These are phyloP conservation scores for Lycaena phlaeas DNA, from an alignment of 2,888 invertebrate genomes.

Conservation along the genomic window DNA sequence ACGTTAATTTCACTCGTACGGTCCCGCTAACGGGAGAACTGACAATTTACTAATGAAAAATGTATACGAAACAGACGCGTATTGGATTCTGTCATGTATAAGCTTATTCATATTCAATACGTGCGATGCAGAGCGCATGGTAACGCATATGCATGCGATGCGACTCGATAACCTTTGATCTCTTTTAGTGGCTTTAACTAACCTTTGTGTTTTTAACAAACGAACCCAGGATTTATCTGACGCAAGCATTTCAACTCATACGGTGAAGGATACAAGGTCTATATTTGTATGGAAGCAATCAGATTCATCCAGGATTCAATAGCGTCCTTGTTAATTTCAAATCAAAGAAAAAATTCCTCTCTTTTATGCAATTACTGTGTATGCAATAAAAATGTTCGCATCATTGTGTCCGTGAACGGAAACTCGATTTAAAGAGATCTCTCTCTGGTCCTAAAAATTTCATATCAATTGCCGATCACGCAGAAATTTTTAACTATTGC, in stretches of 20 bases:
- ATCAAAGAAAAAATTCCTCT: conserved; percentile 3
- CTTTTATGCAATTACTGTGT: background rate
- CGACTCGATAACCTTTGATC: conserved; percentile 22
- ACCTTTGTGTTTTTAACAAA: conserved; percentile 17
- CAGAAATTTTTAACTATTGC: no score
- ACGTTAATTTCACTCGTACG: no score
- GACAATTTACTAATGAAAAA: no score
- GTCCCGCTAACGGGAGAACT: no score
- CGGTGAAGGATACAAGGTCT: background rate
- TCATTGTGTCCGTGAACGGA: no score
- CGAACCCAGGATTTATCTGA: background rate
- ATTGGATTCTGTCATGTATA: background rate
- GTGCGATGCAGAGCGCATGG: conserved; percentile 11
- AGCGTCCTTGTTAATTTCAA: conserved; percentile 3
- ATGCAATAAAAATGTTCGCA: no score
- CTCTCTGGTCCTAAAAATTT: no score
- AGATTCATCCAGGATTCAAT: background rate
- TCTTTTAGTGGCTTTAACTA: conserved; percentile 20
- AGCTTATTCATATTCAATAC: conserved; percentile 21
- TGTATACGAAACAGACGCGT: no score
- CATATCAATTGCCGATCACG: no score
- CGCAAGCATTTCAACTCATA: background rate
- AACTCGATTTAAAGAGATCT: no score
- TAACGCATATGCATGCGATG: conserved; percentile 18
- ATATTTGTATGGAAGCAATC: background rate